These are phyloP conservation scores for Drosophila maculinotata DNA, from an alignment of 2,888 invertebrate genomes.

Conservation along the genomic window DNA sequence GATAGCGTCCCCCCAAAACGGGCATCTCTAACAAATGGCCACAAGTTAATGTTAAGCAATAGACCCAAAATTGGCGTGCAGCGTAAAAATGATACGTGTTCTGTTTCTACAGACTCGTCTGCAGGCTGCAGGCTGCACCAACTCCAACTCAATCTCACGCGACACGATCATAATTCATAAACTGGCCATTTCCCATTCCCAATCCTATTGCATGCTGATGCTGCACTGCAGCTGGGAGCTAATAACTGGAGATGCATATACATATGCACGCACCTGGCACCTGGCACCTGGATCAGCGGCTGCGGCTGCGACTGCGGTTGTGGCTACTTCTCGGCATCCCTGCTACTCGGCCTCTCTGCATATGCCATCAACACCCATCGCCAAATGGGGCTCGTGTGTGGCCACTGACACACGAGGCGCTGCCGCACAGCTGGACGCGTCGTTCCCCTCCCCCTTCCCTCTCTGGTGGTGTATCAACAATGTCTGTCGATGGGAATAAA, in stretches of 20 bases:
- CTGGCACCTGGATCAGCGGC: no score
- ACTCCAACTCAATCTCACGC: constrained; percentile 65
- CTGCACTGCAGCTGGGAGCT: constrained; percentile 46
- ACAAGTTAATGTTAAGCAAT: constrained; percentile 65
- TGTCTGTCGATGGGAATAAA: constrained; percentile 24
- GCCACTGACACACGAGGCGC: constrained; percentile 78
- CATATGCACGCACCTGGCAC: constrained; percentile 55
- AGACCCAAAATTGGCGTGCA: constrained; percentile 78
- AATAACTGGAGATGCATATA: constrained; percentile 49
- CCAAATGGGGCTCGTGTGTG: constrained; percentile 78
- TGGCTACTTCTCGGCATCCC: constrained; percentile 17
- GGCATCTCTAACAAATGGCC: constrained; percentile 70
- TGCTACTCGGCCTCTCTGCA: constrained; percentile 35
- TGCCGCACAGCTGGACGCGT: constrained; percentile 70
- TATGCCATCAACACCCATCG: constrained; percentile 75
- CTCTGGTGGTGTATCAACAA: constrained; percentile 18
- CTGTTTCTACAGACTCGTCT: constrained; percentile 23
- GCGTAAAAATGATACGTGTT: constrained; percentile 79
- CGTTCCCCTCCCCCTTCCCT: not conserved
- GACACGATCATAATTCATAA: constrained; percentile 78
- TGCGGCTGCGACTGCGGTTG: constrained; percentile 12
- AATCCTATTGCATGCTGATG: constrained; percentile 8
- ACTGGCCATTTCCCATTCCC: constrained; percentile 39
- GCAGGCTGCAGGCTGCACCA: constrained; percentile 5
- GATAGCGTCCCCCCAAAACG: constrained; percentile 66